Evolutionary conservation across 2,113 vertebrate genomes (phyloP), one percentile per base, ranked within the genome.

Genomic region (Plecotus auritus): DNA sequence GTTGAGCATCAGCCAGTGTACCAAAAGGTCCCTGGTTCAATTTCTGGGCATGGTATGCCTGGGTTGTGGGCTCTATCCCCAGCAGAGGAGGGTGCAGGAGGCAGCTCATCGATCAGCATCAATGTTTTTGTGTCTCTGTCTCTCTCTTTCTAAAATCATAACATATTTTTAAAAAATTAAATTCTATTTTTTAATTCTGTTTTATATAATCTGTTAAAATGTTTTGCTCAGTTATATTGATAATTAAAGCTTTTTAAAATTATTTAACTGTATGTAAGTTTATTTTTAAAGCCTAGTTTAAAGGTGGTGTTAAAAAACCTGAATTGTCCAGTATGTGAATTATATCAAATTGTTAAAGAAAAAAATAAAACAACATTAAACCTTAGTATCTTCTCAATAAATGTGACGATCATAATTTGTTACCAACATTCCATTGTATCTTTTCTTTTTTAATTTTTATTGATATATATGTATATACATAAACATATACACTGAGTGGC

Each of bases 211-310:
- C 30, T 88, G 0, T 92, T 91, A 82, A 45, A 51, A 56, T 72
- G 51, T 67, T 84, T 93, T 95, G 3, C 40, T 86, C 9, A 51
- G 18, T 80, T 93, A 45, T 59, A 87, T 40, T 64, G 35, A 85
- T 59, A 92, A 94, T 54, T 76, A 77, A 92, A 95, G 47, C 20
- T 70, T 69, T 85, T 13, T 66, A 9, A 91, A 85, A 47, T 88
- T 54, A 26, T 67, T 77, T 73, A 78, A 37, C 47, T 74, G 0
- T 9, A 77, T 17, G 86, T 67, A 89, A 74, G 13, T 92, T 94
- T 40, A 73, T 72, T 92, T 69, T 90, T 78, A 69, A 84, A 86
- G 32, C 35, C 30, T 85, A 59, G 30, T 74, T 93, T 77, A 51
- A 89, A 89, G 40, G 13, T 90, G 18, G 2, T 88, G 0, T 78